Evolutionary conservation across 2,888 invertebrate genomes (phyloP), one percentile per base, ranked within the genome.

Genomic region (Drosophila ustulata): DNA sequence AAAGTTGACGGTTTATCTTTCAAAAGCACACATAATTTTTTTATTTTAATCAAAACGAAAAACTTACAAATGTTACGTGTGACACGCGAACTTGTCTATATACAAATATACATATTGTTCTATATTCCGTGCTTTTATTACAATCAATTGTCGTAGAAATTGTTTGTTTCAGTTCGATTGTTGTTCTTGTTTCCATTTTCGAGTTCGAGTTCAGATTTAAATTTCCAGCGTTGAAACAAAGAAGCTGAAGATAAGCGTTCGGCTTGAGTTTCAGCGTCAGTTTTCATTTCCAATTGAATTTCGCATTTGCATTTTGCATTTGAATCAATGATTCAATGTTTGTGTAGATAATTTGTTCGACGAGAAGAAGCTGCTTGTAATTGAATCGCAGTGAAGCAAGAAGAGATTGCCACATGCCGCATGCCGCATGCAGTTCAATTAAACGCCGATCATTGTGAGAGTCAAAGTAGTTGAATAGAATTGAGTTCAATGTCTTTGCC

Each of bases 401-500:
- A 13, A 41, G 51, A 50, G 18, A 18, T 18, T 63, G 32, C 50
- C 39, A 7, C 37, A 41, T 59, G 45, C 18, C 18, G 1, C 18
- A 18, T 18, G 30, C 34, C 47, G 13, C 39, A 18, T 23, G 56
- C 68, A 61, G 46, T 47, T 70, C 66, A 82, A 82, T 82, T 83
- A 81, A 80, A 56, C 65, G 50, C 49, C 58, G 45, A 75, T 66
- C 55, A 52, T 58, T 45, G 43, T 28, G 45, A 57, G 56, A 18
- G 37, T 43, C 43, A 43, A 43, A 37, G 45, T 50, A 18, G 23
- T 32, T 39, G 55, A 71, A 55, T 71, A 64, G 75, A 80, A 80
- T 80, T 82, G 76, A 59, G 71, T 75, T 83, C 83, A 86, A 86
- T 86, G 84, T 79, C 72, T 82, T 78, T 39, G 45, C 26, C 5